Conservation (phyloP, 2,888 invertebrate species). For the Drosophila cracens region DNA sequence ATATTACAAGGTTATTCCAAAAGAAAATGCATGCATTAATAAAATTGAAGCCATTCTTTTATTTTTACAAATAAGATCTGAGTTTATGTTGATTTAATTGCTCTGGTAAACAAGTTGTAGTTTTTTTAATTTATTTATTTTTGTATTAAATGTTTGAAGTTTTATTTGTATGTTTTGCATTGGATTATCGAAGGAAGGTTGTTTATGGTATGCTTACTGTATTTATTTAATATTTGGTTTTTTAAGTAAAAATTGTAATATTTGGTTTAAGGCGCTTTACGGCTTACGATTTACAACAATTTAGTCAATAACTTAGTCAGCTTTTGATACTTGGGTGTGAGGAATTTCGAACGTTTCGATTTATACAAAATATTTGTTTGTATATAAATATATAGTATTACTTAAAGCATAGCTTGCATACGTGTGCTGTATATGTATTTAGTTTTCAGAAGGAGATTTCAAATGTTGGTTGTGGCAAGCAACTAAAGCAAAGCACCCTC, state of each 20-base stretch:
- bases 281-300: slow-evolving; percentile 37
- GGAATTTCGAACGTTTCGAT: slow-evolving; percentile 58
- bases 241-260: slow-evolving; percentile 26
- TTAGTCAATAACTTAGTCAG: slow-evolving; percentile 64
- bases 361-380: slow-evolving; percentile 32
- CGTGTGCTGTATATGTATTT: slow-evolving; percentile 23
- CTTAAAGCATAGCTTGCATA: slow-evolving; percentile 40
- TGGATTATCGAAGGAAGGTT: slow-evolving; percentile 23
- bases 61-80: slow-evolving; percentile 22
- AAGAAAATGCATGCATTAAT: slow-evolving; percentile 33
- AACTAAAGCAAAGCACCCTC: slow-evolving; percentile 45
- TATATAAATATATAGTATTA: slow-evolving; percentile 17
- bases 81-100: slow-evolving; percentile 44
- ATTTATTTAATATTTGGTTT: slow-evolving; percentile 51
- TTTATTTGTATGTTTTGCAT: slow-evolving; percentile 36
- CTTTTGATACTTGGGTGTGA: slow-evolving; percentile 84
- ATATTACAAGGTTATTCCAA: neutral
- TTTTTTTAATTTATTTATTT: slow-evolving; percentile 5
- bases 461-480: slow-evolving; percentile 6
- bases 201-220: slow-evolving; percentile 60
- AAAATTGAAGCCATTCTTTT: slow-evolving; percentile 20
- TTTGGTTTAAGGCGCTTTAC: slow-evolving; percentile 39
- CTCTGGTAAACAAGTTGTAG: slow-evolving; percentile 40
- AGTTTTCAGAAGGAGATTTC: slow-evolving; percentile 1
- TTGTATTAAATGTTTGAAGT: slow-evolving; percentile 16